phyloP scores from a whole-genome alignment of 30 jellyfish, hydroid and myxozoan species.

The Cassiopea xamachana region DNA sequence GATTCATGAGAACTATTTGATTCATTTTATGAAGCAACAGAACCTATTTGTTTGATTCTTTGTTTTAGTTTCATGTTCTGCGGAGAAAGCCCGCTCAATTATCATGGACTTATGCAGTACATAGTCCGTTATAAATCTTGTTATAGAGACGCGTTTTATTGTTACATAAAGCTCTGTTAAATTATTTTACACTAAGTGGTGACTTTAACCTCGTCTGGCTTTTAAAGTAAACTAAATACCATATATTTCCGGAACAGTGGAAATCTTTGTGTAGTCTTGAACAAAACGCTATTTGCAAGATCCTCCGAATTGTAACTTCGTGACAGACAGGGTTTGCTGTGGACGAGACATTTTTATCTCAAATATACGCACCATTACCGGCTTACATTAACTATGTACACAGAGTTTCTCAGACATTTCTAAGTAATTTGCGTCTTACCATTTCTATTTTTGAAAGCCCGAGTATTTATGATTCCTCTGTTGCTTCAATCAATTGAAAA shows the following conservation, averaged over 20 bases:
- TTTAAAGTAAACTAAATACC: constrained; percentile 35
- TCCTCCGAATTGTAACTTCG: constrained; percentile 27
- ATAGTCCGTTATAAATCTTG: background rate
- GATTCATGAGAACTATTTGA: no score
- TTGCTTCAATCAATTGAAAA: no score
- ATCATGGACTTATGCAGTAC: background rate
- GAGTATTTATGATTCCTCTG: background rate
- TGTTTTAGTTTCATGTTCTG: background rate
- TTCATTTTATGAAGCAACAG: background rate
- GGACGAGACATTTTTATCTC: constrained; percentile 65
- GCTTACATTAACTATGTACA: constrained; percentile 47
- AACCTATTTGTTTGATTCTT: background rate
- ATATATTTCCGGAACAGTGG: constrained; percentile 70
- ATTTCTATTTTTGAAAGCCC: background rate
- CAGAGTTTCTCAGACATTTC: constrained; percentile 34
- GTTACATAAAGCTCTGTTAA: background rate
- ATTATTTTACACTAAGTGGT: background rate
- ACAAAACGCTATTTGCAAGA: constrained; percentile 60
- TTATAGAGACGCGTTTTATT: background rate
- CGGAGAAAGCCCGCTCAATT: background rate
- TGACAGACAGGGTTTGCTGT: constrained; percentile 61
- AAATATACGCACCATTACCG: constrained; percentile 40
- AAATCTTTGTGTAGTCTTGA: constrained; percentile 24
- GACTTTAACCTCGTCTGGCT: constrained; percentile 15
- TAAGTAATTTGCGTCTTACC: background rate